phyloP scores from a whole-genome alignment of 2,888 invertebrate species.

The Caenorhabditis virilis region DNA sequence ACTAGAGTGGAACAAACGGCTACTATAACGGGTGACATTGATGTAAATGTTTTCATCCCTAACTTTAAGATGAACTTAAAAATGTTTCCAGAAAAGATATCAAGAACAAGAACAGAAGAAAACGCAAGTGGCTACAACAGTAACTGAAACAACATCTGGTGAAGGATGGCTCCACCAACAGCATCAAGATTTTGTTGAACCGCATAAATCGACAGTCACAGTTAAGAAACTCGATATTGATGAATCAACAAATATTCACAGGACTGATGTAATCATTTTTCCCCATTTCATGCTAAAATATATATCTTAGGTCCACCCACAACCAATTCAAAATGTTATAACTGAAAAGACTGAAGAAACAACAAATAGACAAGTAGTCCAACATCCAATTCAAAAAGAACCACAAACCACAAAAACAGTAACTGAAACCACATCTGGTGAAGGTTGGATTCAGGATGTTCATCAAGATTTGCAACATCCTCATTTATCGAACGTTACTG shows the following conservation, averaged over 20 bases:
- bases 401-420: conserved; percentile 6
- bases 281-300: too few relatives aligned
- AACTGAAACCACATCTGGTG: conserved; percentile 37
- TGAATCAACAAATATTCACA: conserved; percentile 22
- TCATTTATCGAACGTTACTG: conserved; percentile 16
- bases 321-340: too few relatives aligned
- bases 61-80: not conserved
- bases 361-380: too few relatives aligned
- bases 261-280: too few relatives aligned
- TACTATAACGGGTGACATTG: conserved; percentile 21
- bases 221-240: conserved; percentile 36
- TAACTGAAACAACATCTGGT: conserved; percentile 39
- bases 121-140: not conserved
- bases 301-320: too few relatives aligned
- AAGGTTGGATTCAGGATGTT: conserved; percentile 40
- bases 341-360: conserved; percentile 24
- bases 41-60: conserved; percentile 16
- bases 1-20: conserved; percentile 28
- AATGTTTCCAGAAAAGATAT: conserved; percentile 19
- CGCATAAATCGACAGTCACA: conserved; percentile 28
- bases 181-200: conserved; percentile 33
- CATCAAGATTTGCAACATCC: conserved; percentile 34
- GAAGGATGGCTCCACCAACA: conserved; percentile 42
- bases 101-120: conserved; percentile 33
- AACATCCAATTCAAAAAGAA: conserved; percentile 1